Conservation (phyloP, 2,797 vertebrate species). For the Anableps anableps region DNA sequence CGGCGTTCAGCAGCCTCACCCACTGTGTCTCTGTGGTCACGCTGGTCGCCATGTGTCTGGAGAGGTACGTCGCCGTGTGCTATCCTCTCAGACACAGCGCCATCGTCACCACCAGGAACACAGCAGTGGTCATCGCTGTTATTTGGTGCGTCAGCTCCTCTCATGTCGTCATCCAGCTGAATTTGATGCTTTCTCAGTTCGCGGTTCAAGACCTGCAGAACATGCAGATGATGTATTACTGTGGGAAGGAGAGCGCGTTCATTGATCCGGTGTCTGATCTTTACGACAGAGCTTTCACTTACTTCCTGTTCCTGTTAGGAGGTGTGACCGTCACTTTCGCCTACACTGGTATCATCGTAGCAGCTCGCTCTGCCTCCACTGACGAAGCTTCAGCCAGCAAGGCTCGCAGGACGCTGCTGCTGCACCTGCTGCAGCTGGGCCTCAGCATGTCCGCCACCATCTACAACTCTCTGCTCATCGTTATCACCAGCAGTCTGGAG, state of each 20-base stretch:
- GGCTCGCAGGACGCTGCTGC: slow-evolving; percentile 51
- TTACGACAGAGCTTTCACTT: slow-evolving; percentile 9
- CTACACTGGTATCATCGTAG: slow-evolving; percentile 47
- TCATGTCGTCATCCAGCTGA: not conserved
- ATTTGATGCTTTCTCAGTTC: slow-evolving; percentile 25
- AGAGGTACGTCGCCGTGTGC: slow-evolving; percentile 75
- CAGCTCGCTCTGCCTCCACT: slow-evolving; percentile 52
- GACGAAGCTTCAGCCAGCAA: slow-evolving; percentile 32
- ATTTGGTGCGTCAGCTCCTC: slow-evolving; percentile 61
- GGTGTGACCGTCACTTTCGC: slow-evolving; percentile 14
- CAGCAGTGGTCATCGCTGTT: slow-evolving; percentile 30
- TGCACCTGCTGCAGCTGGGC: slow-evolving; percentile 59
- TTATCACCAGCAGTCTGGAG: not conserved
- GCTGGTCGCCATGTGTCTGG: slow-evolving; percentile 74
- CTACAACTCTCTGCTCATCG: not conserved
- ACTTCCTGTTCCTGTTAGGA: slow-evolving; percentile 31
- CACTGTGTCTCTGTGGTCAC: slow-evolving; percentile 39
- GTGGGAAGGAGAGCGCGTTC: not conserved
- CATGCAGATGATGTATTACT: slow-evolving; percentile 30
- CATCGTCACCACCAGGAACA: slow-evolving; percentile 63
- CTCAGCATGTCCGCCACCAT: slow-evolving; percentile 40
- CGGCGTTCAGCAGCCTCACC: not conserved
- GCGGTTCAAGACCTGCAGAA: slow-evolving; percentile 11
- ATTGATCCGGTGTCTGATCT: not conserved
- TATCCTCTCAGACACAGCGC: slow-evolving; percentile 66